Percentiles rank a stretch among this genome's conserved stretches.
phyloP scores from a whole-genome alignment of 2,113 vertebrate species.

The Tyto alba region DNA sequence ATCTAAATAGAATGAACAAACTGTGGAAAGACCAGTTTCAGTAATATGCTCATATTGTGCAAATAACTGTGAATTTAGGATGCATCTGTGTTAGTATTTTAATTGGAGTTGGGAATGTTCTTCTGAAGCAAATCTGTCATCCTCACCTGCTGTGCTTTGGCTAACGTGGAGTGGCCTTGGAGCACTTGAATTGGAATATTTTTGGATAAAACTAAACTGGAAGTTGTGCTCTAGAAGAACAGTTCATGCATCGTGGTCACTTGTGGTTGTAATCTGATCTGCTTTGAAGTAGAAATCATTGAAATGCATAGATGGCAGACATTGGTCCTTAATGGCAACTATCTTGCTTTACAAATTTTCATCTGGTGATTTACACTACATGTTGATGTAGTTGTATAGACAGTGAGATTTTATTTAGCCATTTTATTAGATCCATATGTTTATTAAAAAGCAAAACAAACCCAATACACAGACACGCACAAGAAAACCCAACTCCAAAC shows the following conservation, averaged over 20 bases:
- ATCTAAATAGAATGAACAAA: neutral
- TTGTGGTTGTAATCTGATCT: neutral
- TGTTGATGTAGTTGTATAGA: neutral
- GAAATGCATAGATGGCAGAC: neutral
- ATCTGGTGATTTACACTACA: neutral
- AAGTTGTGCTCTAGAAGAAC: neutral
- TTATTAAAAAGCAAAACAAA: neutral
- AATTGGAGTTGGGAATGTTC: neutral
- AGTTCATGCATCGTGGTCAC: neutral
- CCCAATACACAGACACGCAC: too few relatives aligned
- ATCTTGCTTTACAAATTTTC: neutral
- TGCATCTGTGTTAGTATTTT: neutral
- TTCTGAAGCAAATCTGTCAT: neutral
- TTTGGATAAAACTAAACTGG: neutral
- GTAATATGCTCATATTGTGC: neutral
- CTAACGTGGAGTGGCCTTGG: neutral
- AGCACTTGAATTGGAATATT: neutral
- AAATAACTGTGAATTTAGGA: neutral
- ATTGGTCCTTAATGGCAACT: neutral
- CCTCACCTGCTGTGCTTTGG: neutral
- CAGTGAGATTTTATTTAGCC: neutral
- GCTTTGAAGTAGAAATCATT: neutral
- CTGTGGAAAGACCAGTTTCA: neutral
- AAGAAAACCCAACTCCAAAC: too few relatives aligned
- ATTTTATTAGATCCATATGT: accelerated